Conservation (phyloP, 2,113 vertebrate genomes). For the Falco punctatus region DNA sequence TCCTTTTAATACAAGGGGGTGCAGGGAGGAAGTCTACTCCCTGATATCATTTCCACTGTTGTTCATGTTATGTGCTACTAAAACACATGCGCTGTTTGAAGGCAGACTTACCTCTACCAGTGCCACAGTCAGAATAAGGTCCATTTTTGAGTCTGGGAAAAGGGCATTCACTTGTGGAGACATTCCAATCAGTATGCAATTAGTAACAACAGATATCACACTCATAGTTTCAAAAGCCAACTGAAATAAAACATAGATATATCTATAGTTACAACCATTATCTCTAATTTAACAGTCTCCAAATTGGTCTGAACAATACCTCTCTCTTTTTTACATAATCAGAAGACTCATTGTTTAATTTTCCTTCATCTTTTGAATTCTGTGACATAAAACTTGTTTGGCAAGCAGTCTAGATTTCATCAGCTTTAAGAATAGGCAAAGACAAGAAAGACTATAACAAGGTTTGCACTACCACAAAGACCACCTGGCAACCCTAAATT, state of each 20-base stretch:
- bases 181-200: slow-evolving; percentile 94
- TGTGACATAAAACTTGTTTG: neutral
- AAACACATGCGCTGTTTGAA: neutral
- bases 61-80: neutral
- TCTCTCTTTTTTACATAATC: neutral
- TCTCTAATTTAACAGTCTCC: neutral
- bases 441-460: neutral
- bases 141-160: slow-evolving; percentile 85
- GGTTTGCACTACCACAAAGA: neutral
- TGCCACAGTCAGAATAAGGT: slow-evolving; percentile 88
- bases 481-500: neutral
- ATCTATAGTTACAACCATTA: neutral
- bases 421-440: neutral
- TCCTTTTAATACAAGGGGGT: neutral
- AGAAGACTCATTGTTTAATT: neutral
- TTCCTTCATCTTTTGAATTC: neutral
- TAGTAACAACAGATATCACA: slow-evolving; percentile 93
- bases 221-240: slow-evolving; percentile 97
- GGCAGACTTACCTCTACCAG: slow-evolving; percentile 85
- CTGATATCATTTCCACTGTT: neutral
- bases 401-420: neutral
- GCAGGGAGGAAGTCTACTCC: neutral
- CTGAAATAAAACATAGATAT: slow-evolving; percentile 74
- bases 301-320: neutral
- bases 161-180: slow-evolving; percentile 90